Conservation (phyloP, 2,113 vertebrate species). For the Spheniscus mendiculus region DNA sequence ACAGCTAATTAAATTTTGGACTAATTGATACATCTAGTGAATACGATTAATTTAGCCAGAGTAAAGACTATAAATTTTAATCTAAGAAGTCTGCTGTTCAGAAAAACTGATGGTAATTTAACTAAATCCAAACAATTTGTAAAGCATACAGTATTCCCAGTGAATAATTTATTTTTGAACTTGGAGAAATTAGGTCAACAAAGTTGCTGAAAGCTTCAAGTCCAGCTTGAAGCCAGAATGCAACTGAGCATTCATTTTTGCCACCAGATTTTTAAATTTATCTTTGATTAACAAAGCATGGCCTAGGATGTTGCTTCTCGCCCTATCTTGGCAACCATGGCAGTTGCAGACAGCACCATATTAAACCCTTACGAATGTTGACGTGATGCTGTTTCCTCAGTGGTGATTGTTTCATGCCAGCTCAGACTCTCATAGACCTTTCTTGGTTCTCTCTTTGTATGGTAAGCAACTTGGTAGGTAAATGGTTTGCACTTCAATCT, state of each 20-base stretch:
- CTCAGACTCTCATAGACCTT: not conserved
- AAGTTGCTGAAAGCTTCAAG: conserved; percentile 5
- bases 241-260: not conserved
- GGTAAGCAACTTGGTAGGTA: not conserved
- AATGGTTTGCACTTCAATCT: not conserved
- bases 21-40: conserved; percentile 41
- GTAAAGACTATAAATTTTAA: conserved; percentile 53
- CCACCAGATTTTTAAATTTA: not conserved
- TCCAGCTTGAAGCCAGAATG: not conserved
- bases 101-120: conserved; percentile 53
- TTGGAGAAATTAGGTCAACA: conserved; percentile 41
- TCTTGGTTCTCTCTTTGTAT: not conserved
- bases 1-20: conserved; percentile 70
- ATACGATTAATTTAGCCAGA: conserved; percentile 62
- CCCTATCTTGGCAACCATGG: not conserved
- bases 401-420: not conserved
- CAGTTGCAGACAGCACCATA: not conserved
- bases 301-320: not conserved
- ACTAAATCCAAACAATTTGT: conserved; percentile 56
- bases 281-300: not conserved
- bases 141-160: not conserved
- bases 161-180: conserved; percentile 34
- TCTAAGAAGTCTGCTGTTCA: conserved; percentile 38
- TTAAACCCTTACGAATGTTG: not conserved
- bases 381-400: not conserved